Percentiles rank a stretch among this genome's conserved stretches.
These are phyloP conservation scores for Cylas formicarius DNA, from an alignment of 1,140 invertebrate species.

Conservation along the genomic window DNA sequence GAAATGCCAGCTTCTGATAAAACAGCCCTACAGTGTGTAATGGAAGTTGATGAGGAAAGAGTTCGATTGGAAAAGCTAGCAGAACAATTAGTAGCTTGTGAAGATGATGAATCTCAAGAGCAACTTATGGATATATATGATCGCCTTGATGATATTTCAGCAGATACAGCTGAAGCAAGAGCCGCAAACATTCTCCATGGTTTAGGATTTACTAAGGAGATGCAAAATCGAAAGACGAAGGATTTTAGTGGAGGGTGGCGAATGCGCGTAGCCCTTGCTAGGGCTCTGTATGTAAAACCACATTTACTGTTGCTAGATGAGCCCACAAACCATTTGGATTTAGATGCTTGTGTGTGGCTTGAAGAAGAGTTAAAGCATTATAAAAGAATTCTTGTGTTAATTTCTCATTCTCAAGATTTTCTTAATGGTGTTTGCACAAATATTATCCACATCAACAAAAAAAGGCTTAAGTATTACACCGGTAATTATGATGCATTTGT, in stretches of 20 bases:
- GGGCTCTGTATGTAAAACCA: constrained; percentile 84
- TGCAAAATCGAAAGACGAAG: constrained; percentile 83
- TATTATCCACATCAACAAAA: constrained; percentile 93
- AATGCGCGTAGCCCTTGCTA: constrained; percentile 98
- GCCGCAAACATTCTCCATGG: constrained; percentile 93
- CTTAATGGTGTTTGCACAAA: constrained; percentile 99
- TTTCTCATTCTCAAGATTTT: constrained; percentile 99
- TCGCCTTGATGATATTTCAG: constrained; percentile 91
- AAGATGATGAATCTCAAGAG: constrained; percentile 91
- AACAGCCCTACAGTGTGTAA: constrained; percentile 88
- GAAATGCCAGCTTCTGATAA: constrained; percentile 96
- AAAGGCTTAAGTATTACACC: constrained; percentile 89
- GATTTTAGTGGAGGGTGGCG: constrained; percentile 98
- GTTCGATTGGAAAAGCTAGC: constrained; percentile 86
- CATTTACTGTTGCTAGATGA: constrained; percentile 92
- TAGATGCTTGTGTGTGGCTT: constrained; percentile 99
- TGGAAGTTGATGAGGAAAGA: constrained; percentile 96
- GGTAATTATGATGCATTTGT: constrained; percentile 95
- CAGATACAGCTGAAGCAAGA: constrained; percentile 88
- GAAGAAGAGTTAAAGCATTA: constrained; percentile 96
- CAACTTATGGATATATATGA: constrained; percentile 98
- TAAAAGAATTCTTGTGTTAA: constrained; percentile 95
- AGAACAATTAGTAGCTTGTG: constrained; percentile 77
- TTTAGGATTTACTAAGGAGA: constrained; percentile 90
- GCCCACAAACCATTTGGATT: constrained; percentile 97